A percentile compares a stretch with the other conserved stretches of the same genome.
Conservation (phyloP, 1,140 invertebrate species). For the Drosophila kanapiae region DNA sequence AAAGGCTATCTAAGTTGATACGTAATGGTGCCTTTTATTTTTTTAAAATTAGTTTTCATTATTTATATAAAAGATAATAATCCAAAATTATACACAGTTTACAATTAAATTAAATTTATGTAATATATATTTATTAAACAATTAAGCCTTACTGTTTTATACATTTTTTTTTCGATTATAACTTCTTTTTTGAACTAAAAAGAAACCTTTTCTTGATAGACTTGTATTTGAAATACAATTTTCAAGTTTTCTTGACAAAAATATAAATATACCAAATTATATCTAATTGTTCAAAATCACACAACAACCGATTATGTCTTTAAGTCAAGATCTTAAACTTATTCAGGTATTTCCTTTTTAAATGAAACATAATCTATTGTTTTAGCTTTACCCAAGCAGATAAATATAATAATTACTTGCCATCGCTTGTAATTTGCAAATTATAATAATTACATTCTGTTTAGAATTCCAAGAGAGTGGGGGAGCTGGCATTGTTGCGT, state of each 20-base stretch:
- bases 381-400: background rate
- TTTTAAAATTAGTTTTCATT: no score
- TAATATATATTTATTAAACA: background rate
- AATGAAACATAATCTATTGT: background rate
- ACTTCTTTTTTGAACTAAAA: background rate
- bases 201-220: no score
- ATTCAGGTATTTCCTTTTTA: background rate
- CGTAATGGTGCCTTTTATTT: no score
- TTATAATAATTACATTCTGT: background rate
- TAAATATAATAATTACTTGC: background rate
- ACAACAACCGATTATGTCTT: background rate
- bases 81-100: background rate
- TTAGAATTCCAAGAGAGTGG: background rate
- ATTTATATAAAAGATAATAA: background rate
- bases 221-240: background rate
- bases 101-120: no score
- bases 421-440: background rate
- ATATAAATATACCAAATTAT: background rate
- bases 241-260: background rate
- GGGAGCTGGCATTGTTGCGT: conserved; percentile 15
- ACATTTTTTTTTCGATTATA: no score
- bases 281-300: background rate
- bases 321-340: background rate
- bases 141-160: background rate
- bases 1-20: background rate